phyloP scores from a whole-genome alignment of 2,113 vertebrate genomes.

The Paramormyrops kingsleyae region DNA sequence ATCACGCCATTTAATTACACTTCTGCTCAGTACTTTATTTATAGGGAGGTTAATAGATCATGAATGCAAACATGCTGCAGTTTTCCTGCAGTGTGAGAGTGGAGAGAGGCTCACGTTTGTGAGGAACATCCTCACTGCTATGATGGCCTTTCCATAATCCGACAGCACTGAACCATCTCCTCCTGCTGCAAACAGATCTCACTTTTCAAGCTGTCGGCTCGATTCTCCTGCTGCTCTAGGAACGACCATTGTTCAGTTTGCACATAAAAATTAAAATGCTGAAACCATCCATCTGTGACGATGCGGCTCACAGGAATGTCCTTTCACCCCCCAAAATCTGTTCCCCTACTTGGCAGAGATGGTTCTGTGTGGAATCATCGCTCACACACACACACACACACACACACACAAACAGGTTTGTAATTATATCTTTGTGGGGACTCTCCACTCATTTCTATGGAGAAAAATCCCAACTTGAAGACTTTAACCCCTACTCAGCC shows the following conservation, averaged over 20 bases:
- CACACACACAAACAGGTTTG: neutral
- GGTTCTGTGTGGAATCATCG: neutral
- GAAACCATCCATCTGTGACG: neutral
- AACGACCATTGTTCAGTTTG: neutral
- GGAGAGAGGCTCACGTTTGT: neutral
- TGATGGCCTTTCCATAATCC: neutral
- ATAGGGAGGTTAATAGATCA: neutral
- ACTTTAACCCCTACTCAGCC: too few relatives aligned
- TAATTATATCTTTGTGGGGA: too few relatives aligned
- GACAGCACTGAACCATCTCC: neutral
- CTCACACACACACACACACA: neutral
- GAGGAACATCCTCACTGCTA: neutral
- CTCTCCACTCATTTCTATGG: too few relatives aligned
- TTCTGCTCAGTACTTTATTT: neutral
- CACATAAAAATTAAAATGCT: neutral
- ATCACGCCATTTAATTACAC: neutral
- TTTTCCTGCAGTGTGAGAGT: neutral
- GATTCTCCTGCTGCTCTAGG: neutral
- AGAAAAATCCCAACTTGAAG: too few relatives aligned
- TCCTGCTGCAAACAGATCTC: neutral
- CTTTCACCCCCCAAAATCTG: neutral
- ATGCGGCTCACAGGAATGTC: neutral
- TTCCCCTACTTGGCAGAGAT: neutral
- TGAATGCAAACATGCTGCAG: neutral
- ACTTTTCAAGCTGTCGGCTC: neutral